Evolutionary conservation across 2,888 invertebrate genomes (phyloP).

Genomic region (Apodemia hepburni): DNA sequence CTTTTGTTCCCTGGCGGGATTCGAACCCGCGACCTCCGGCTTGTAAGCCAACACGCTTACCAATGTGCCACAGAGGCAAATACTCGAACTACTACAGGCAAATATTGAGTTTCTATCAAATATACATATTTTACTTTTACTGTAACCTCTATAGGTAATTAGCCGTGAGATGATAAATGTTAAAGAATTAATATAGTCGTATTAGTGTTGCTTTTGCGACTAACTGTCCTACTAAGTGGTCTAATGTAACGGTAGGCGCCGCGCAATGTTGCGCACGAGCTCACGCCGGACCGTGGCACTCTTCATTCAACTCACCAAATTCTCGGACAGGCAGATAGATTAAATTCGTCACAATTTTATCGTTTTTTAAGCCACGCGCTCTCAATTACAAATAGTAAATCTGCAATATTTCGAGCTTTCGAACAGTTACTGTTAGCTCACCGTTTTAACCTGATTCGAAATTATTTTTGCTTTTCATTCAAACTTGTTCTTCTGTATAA

Average conservation of each 20-base stretch:
- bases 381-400: slow-evolving; percentile 34
- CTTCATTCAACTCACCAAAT: slow-evolving; percentile 41
- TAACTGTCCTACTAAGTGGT: slow-evolving; percentile 60
- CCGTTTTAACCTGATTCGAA: slow-evolving; percentile 29
- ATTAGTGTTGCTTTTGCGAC: slow-evolving; percentile 34
- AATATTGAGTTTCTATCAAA: background rate
- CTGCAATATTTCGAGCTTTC: slow-evolving; percentile 35
- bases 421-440: slow-evolving; percentile 39
- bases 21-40: too few relatives aligned
- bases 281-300: slow-evolving; percentile 36
- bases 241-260: slow-evolving; percentile 61
- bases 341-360: slow-evolving; percentile 46
- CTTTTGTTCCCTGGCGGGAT: too few relatives aligned
- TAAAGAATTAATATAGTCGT: slow-evolving; percentile 23
- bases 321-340: slow-evolving; percentile 49
- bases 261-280: slow-evolving; percentile 57
- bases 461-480: slow-evolving; percentile 9
- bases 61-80: too few relatives aligned
- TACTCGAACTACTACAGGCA: too few relatives aligned
- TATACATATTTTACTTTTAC: background rate
- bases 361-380: slow-evolving; percentile 40
- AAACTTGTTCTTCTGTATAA: background rate
- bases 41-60: too few relatives aligned
- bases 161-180: slow-evolving; percentile 16
- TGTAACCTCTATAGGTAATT: slow-evolving; percentile 1